phyloP scores from a whole-genome alignment of 2,797 vertebrate species.

The Vultur gryphus region DNA sequence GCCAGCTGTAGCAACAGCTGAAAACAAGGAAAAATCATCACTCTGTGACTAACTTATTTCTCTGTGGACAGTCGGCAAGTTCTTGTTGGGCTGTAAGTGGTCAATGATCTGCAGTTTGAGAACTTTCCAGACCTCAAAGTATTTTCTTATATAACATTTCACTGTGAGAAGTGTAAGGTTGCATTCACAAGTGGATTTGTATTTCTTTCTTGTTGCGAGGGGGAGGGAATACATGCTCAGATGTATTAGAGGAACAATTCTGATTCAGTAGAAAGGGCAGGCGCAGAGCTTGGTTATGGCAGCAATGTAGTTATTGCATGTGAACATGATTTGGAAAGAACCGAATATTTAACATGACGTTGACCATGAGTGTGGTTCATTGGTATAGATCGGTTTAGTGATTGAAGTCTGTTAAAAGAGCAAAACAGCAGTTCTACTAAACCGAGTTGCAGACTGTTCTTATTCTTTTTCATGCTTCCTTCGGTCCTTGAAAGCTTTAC shows the following conservation, averaged over 20 bases:
- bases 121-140: background rate
- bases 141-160: conserved; percentile 3
- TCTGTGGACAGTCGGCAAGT: background rate
- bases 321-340: background rate
- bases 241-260: background rate
- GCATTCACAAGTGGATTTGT: background rate
- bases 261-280: background rate
- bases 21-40: conserved; percentile 20
- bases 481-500: background rate
- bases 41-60: background rate
- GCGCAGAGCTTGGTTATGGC: background rate
- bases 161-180: background rate
- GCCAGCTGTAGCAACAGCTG: conserved; percentile 41
- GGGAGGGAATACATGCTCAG: background rate
- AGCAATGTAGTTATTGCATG: background rate
- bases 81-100: background rate
- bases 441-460: background rate
- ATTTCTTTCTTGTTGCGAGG: background rate
- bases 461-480: background rate
- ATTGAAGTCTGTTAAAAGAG: background rate
- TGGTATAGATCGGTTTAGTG: background rate
- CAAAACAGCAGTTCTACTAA: background rate
- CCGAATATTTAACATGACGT: background rate
- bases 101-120: background rate
- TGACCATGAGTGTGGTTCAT: background rate